Base-by-base conservation (phyloP, 2,888 invertebrate genomes). In the Apodemia zela region DNA sequence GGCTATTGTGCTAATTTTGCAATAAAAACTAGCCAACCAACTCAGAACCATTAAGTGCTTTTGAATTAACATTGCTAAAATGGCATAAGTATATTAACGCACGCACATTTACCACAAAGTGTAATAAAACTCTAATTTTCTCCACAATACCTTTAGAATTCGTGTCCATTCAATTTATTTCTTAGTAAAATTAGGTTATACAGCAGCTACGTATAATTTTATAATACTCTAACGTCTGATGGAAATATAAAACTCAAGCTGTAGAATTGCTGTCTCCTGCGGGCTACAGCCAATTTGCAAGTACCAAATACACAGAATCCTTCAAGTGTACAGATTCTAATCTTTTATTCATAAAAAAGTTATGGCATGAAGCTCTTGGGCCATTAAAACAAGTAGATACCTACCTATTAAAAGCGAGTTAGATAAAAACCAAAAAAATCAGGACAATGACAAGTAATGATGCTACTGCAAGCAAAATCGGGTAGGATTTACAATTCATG, bases 311-410 rank as follows among this genome's bases (percentile, higher is more conserved):
- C 72, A 94, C 93, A 2, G 98, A 98, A 90, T 94, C 95, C 6
- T 95, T 96, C 0, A 95, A 95, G 80, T 98, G 98, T 76, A 94
- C 95, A 0, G 97, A 97, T 80, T 94, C 96, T 0, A 96, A 96
- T 83, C 68, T 69, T 49, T 66, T 70, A 63, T 95, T 98, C 70
- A 97, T 97, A 10, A 98, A 98, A 82, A 97, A 98, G 81, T 96
- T 98, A 61, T 99, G 99, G 99, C 99, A 99, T 80, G 93, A 99
- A 62, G 99, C 99, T 0, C 85, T 99, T 18, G 21, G 21, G 21
- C 21, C 21, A 21, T n/a, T n/a, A n/a, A n/a, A n/a, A n/a, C n/a
- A n/a, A n/a, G n/a, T n/a, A n/a, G n/a, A n/a, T n/a, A n/a, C n/a
- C n/a, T n/a, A n/a, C n/a, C n/a, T n/a, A n/a, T n/a, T n/a, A n/a